Evolutionary conservation across 2,113 vertebrate genomes (phyloP).

Genomic region (Narcine bancroftii): DNA sequence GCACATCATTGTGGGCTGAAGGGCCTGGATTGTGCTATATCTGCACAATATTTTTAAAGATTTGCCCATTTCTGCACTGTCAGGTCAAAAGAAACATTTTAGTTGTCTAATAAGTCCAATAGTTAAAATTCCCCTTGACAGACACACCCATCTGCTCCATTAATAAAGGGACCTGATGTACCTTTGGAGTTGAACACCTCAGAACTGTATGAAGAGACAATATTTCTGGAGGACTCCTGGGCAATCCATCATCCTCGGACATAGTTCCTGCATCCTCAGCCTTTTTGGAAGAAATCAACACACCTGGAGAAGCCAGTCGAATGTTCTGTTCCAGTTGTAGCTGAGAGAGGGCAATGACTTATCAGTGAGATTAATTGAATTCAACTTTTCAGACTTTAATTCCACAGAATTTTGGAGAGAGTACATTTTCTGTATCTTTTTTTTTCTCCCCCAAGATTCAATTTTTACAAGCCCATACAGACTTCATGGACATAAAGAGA

Average conservation of each 20-base stretch:
- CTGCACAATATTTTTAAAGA: too few species aligned
- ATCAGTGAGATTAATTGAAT: background rate
- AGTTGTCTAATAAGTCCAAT: background rate
- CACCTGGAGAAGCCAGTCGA: slow-evolving; percentile 60
- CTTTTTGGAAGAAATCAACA: slow-evolving; percentile 55
- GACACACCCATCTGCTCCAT: too few species aligned
- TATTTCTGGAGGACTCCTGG: slow-evolving; percentile 63
- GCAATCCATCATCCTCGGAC: slow-evolving; percentile 65
- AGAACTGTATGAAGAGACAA: slow-evolving; percentile 49
- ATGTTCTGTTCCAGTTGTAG: slow-evolving; percentile 62
- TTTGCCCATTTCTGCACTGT: too few species aligned
- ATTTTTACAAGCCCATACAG: background rate
- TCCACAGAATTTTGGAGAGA: background rate
- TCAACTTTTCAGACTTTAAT: background rate
- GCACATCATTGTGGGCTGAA: too few species aligned
- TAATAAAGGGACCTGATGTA: slow-evolving; percentile 37
- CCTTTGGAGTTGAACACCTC: slow-evolving; percentile 47
- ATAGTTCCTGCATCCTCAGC: slow-evolving; percentile 57
- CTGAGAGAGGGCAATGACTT: slow-evolving; percentile 40
- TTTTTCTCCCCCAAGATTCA: background rate
- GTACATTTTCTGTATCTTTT: background rate
- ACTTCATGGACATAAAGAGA: background rate
- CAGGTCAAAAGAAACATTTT: too few species aligned
- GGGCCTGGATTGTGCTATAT: too few species aligned
- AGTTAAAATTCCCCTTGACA: background rate